Conservation (phyloP, 2,797 vertebrate species). For the Pelochelys cantorii region DNA sequence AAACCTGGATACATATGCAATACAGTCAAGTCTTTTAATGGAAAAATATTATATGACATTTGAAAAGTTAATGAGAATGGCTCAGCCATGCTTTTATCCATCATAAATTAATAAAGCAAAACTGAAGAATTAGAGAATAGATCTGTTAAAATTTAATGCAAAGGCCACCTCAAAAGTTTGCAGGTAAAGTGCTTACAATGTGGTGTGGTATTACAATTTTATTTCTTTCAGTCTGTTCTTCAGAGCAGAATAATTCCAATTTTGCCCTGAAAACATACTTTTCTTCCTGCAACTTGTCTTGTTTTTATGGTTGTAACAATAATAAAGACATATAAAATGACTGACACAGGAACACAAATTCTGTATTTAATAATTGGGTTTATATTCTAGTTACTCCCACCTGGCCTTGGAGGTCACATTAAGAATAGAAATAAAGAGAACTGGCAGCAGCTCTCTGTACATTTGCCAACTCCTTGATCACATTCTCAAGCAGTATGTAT, state of each 20-base stretch:
- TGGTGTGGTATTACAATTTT: neutral
- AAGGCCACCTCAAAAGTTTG: conserved; percentile 66
- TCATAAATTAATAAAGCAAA: conserved; percentile 76
- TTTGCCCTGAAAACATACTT: neutral
- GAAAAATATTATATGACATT: conserved; percentile 70
- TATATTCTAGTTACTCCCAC: neutral
- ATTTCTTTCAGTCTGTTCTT: conserved; percentile 1
- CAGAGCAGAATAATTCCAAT: neutral
- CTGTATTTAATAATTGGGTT: neutral
- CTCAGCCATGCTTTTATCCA: conserved; percentile 72
- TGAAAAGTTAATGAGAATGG: conserved; percentile 72
- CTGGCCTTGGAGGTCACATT: conserved; percentile 33
- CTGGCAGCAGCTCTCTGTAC: conserved; percentile 19
- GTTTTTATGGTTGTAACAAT: neutral
- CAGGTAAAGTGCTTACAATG: conserved; percentile 49
- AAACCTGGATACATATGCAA: conserved; percentile 50
- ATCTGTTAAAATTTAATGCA: conserved; percentile 72
- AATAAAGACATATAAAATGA: neutral
- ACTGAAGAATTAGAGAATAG: conserved; percentile 67
- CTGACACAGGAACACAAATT: neutral
- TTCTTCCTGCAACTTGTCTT: neutral
- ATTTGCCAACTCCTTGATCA: conserved; percentile 35
- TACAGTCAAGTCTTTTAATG: conserved; percentile 66
- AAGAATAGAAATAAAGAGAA: neutral
- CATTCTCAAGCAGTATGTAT: conserved; percentile 52